These are phyloP conservation scores for Mormyrus hasselquistii DNA, from an alignment of 2,797 vertebrate genomes.

Conservation along the genomic window DNA sequence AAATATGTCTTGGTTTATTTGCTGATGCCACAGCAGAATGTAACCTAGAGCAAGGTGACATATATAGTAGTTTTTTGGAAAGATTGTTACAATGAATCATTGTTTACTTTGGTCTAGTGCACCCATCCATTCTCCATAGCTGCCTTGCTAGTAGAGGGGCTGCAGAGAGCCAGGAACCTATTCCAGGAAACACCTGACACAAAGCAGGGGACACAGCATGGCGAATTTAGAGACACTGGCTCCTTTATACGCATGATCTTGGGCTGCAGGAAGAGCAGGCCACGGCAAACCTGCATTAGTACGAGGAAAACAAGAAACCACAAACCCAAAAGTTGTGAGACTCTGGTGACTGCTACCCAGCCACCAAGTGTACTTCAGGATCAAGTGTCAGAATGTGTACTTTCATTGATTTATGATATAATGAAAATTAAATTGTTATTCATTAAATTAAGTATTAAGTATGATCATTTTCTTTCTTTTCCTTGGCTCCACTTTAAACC, in stretches of 20 bases:
- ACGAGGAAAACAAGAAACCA: neutral
- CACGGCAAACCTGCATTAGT: neutral
- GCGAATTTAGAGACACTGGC: neutral
- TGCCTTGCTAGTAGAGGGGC: neutral
- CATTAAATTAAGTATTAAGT: neutral
- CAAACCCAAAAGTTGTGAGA: neutral
- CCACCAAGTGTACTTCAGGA: neutral
- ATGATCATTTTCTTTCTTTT: neutral
- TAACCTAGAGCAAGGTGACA: neutral
- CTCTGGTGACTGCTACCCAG: neutral
- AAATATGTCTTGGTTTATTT: constrained; percentile 3
- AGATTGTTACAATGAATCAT: neutral
- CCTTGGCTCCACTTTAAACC: neutral
- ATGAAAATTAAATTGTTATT: neutral
- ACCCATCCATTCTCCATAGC: neutral
- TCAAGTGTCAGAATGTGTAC: neutral
- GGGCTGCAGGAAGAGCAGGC: neutral
- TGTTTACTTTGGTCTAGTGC: neutral
- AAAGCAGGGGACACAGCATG: neutral
- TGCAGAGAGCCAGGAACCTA: neutral
- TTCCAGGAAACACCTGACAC: neutral
- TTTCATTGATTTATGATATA: neutral
- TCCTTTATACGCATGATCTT: neutral
- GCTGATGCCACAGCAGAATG: neutral
- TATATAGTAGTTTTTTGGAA: neutral